A percentile compares a stretch with the other conserved stretches of the same genome.
Evolutionary conservation across 2,888 invertebrate species (phyloP).

Genomic region (Marasmarcha lunaedactyla): DNA sequence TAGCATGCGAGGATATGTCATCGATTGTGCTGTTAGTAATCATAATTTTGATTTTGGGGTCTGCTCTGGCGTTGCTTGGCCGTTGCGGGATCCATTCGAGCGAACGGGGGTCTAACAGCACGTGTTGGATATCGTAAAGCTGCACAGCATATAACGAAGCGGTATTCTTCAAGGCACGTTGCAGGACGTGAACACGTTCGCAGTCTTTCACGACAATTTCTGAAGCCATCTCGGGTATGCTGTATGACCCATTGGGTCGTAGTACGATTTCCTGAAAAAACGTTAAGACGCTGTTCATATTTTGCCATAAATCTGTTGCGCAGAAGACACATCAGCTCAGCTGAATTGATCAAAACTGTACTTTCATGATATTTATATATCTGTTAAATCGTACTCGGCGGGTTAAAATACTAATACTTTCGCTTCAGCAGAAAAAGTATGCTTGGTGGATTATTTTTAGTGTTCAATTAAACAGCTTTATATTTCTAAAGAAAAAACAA

Average conservation of each 20-base stretch:
- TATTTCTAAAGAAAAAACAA: no score
- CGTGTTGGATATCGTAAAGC: conserved; percentile 72
- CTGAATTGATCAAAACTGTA: no score
- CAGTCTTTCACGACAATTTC: conserved; percentile 77
- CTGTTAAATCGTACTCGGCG: no score
- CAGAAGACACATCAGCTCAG: no score
- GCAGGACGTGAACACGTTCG: conserved; percentile 67
- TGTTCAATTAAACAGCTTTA: no score
- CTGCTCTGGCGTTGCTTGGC: conserved; percentile 68
- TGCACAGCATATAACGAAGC: conserved; percentile 73
- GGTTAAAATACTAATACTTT: no score
- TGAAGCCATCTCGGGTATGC: conserved; percentile 61
- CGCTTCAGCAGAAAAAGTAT: no score
- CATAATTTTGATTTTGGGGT: conserved; percentile 67
- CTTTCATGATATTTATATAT: no score
- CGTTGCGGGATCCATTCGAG: conserved; percentile 72
- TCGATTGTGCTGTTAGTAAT: conserved; percentile 62
- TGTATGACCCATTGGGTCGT: conserved; percentile 65
- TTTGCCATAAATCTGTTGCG: no score
- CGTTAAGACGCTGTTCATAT: background rate
- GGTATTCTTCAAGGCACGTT: conserved; percentile 71
- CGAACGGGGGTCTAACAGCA: conserved; percentile 73
- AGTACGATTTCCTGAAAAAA: conserved; percentile 69
- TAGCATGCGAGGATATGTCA: conserved; percentile 71
- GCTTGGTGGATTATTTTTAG: no score